phyloP scores from a whole-genome alignment of 2,888 invertebrate genomes.

The Scaptomyza tumidula region DNA sequence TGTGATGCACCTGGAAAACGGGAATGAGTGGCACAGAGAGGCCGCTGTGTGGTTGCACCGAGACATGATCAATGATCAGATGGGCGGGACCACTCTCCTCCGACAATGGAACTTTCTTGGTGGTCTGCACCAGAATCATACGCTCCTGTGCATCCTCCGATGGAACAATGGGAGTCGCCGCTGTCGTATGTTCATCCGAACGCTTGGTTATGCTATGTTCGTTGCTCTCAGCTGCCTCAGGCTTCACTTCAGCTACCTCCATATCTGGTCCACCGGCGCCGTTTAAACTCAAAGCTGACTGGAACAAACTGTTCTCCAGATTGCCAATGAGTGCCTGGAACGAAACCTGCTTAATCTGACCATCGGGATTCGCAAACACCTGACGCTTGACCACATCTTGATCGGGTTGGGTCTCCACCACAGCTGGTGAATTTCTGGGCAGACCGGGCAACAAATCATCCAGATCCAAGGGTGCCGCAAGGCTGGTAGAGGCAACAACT shows the following conservation, averaged over 20 bases:
- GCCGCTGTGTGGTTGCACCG: conserved; percentile 71
- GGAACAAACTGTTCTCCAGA: conserved; percentile 78
- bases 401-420: conserved; percentile 28
- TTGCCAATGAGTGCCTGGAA: conserved; percentile 79
- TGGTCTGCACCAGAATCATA: conserved; percentile 70
- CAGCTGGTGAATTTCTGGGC: conserved; percentile 29
- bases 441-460: conserved; percentile 61
- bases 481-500: conserved; percentile 28
- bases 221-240: conserved; percentile 18
- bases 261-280: conserved; percentile 64
- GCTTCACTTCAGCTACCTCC: conserved; percentile 54
- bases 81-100: conserved; percentile 71
- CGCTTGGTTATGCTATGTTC: conserved; percentile 57
- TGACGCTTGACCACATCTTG: conserved; percentile 73
- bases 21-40: conserved; percentile 67
- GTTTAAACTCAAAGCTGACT: conserved; percentile 76
- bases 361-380: conserved; percentile 61
- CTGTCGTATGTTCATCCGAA: conserved; percentile 36
- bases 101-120: conserved; percentile 66
- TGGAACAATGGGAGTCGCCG: neutral
- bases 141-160: conserved; percentile 45
- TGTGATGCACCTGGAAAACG: conserved; percentile 76
- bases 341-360: conserved; percentile 73
- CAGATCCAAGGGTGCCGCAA: conserved; percentile 65
- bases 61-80: conserved; percentile 81